Base-by-base conservation (phyloP, 2,113 vertebrate genomes). In the Podiceps cristatus region DNA sequence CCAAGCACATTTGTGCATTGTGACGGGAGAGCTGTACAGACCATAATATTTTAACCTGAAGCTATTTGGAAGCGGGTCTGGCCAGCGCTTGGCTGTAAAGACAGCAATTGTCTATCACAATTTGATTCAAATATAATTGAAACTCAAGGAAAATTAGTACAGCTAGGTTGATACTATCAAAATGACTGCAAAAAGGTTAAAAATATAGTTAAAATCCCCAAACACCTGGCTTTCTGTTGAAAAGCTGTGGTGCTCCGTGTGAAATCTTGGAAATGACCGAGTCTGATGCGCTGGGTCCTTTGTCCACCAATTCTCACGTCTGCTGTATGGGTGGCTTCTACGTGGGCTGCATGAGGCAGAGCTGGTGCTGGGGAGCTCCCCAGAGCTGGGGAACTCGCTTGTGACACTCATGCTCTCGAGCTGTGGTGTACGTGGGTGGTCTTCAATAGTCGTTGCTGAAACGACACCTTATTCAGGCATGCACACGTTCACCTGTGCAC, bases 111-210 rank as follows among this genome's bases (percentile, higher is more conserved):
- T 88, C 90, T 90, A 17, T 62, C 74, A 76, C 29, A 79, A 76
- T 92, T 95, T 93, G 11, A 58, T 79, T 95, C 77, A 94, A 90
- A 90, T 82, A 66, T 50, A 88, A 90, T 79, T 88, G 84, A 91
- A 95, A 81, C 74, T 72, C 77, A 64, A 82, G 44, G 35, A 93
- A 88, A 91, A 95, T 85, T 47, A 87, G n/a, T 64, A 52, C 28
- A 82, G 29, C 68, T 47, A 68, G 50, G 31, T 22, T 76, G 53
- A 13, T 47, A 64, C 17, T 25, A 49, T 22, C 35, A 67, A 37
- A 68, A 63, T 86, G 63, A 83, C 67, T 60, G 52, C 24, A 79
- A 86, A 94, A 76, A 44, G 23, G 31, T 73, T 62, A 47, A 77
- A 82, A 45, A 50, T 24, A 33, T 12, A 37, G 29, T 20, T 40